phyloP scores from a whole-genome alignment of 2,113 vertebrate genomes.

The Callospermophilus lateralis region DNA sequence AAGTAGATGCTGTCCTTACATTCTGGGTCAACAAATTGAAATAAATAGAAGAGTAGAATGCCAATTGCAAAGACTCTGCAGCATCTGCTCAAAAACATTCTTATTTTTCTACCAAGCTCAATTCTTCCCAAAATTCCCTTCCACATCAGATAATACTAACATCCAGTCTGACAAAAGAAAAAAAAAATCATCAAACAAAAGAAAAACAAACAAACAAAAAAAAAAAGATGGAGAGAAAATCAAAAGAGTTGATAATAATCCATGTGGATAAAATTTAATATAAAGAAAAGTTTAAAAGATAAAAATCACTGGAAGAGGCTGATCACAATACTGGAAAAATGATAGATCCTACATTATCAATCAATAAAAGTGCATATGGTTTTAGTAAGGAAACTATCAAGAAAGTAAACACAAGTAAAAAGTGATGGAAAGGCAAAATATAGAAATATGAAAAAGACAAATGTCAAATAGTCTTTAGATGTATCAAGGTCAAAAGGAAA shows the following conservation, averaged over 20 bases:
- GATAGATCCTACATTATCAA: background rate
- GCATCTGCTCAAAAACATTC: background rate
- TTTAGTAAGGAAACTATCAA: background rate
- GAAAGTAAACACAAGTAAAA: background rate
- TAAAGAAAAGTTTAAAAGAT: background rate
- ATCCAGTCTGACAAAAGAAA: background rate
- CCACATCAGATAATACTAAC: background rate
- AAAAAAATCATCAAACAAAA: background rate
- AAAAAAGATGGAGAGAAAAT: background rate
- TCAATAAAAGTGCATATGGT: background rate
- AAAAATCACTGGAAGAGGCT: background rate
- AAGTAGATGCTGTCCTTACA: background rate
- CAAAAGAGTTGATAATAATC: background rate
- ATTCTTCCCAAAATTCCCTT: background rate
- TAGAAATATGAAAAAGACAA: background rate
- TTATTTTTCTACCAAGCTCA: conserved; percentile 3
- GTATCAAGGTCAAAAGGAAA: background rate
- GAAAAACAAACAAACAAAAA: background rate
- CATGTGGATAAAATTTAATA: conserved; percentile 19
- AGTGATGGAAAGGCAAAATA: background rate
- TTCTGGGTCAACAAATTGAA: background rate
- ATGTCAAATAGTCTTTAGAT: conserved; percentile 1
- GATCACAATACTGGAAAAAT: background rate
- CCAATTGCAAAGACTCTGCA: background rate
- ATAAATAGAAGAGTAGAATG: background rate